phyloP scores from a whole-genome alignment of 2,113 vertebrate species.

The Tringa solitaria region DNA sequence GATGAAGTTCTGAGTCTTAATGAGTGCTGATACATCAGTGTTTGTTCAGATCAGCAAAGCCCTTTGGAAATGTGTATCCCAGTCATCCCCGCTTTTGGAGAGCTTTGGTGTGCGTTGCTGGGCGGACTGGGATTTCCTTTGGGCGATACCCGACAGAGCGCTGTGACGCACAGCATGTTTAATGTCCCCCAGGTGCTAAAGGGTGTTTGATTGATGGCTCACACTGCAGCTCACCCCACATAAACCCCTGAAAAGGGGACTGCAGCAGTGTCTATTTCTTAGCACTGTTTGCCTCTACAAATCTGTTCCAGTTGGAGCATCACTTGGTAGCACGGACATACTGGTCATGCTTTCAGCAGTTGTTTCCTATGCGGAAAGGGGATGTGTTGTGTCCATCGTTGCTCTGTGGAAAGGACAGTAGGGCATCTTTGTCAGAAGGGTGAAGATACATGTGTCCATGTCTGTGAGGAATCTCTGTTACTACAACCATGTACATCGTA shows the following conservation, averaged over 20 bases:
- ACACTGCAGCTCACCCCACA: rapidly evolving
- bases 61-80: neutral
- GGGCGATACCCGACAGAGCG: neutral
- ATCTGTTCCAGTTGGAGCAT: neutral
- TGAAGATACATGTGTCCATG: rapidly evolving
- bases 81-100: neutral
- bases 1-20: neutral
- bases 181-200: neutral
- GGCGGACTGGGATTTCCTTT: neutral
- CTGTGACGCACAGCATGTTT: neutral
- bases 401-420: neutral
- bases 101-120: neutral
- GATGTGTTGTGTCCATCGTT: rapidly evolving
- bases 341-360: rapidly evolving
- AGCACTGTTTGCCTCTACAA: neutral
- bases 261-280: neutral
- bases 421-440: neutral
- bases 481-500: rapidly evolving
- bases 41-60: neutral
- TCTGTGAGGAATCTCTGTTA: neutral
- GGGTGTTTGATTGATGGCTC: neutral
- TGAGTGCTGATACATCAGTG: neutral
- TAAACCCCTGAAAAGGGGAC: rapidly evolving
- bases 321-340: rapidly evolving
- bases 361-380: neutral